Evolutionary conservation across 2,888 invertebrate species (phyloP).

Genomic region (Notocelia uddmanniana): DNA sequence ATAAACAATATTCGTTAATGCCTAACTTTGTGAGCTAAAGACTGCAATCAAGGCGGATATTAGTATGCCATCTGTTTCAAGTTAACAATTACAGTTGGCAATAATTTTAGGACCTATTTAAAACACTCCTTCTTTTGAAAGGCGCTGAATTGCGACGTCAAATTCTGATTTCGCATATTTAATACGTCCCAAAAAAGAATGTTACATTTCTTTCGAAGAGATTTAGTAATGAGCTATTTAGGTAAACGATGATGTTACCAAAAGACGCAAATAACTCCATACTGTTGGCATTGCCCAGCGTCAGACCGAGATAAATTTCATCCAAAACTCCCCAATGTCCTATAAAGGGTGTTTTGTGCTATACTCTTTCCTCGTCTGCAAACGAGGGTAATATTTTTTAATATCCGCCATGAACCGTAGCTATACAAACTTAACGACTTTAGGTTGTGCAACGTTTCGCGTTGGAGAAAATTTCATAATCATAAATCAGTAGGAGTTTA

Average conservation of each 20-base stretch:
- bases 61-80: neutral
- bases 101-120: neutral
- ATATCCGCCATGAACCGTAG: conserved; percentile 23
- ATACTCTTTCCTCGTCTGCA: conserved; percentile 14
- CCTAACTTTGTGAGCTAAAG: neutral
- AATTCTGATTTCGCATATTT: too few species aligned
- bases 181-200: too few species aligned
- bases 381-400: conserved; percentile 40
- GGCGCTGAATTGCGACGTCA: too few species aligned
- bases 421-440: conserved; percentile 17
- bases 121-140: too few species aligned
- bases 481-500: conserved; percentile 36
- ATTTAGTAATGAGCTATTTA: too few species aligned
- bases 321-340: neutral
- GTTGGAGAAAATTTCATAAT: conserved; percentile 34
- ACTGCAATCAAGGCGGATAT: conserved; percentile 1
- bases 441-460: conserved; percentile 19
- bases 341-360: conserved; percentile 28
- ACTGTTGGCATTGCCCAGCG: neutral
- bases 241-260: neutral
- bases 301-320: neutral
- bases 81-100: neutral
- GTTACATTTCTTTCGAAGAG: too few species aligned
- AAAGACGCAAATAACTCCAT: neutral
- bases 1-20: neutral